A percentile compares a stretch with the other conserved stretches of the same genome.
Evolutionary conservation across 2,888 invertebrate species (phyloP).

Genomic region (Xestobium rufovillosum): DNA sequence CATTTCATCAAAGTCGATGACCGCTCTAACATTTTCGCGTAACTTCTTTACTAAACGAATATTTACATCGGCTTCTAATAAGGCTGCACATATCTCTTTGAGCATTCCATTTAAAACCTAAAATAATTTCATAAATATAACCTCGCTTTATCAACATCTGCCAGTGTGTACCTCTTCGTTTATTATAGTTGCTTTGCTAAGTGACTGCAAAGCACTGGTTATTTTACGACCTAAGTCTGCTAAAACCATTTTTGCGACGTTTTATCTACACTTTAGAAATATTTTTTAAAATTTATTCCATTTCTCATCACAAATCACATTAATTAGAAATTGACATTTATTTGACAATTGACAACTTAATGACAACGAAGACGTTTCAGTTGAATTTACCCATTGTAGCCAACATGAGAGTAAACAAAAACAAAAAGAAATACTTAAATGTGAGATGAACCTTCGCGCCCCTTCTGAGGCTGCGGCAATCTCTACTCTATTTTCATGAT

Average conservation of each 20-base stretch:
- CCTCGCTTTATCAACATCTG: constrained; percentile 24
- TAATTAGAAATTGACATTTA: too few species aligned
- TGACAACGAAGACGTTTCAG: too few species aligned
- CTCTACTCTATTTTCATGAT: too few species aligned
- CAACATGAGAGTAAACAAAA: too few species aligned
- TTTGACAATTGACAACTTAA: too few species aligned
- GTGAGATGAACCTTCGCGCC: too few species aligned
- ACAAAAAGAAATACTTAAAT: too few species aligned
- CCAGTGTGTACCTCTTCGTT: constrained; percentile 79
- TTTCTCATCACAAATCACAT: too few species aligned
- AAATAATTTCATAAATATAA: constrained; percentile 21
- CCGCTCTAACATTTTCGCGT: constrained; percentile 93
- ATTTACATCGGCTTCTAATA: constrained; percentile 96
- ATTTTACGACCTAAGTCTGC: constrained; percentile 99
- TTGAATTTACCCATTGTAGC: too few species aligned
- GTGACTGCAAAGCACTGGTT: constrained; percentile 92
- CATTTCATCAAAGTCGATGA: constrained; percentile 99
- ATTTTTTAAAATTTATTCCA: too few species aligned
- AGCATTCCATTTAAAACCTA: constrained; percentile 98
- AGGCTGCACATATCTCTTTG: constrained; percentile 95
- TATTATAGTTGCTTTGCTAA: constrained; percentile 96
- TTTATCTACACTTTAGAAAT: too few species aligned
- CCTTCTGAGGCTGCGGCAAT: too few species aligned
- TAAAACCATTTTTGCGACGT: constrained; percentile 79
- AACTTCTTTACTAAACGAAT: constrained; percentile 91